Conservation (phyloP, 2,113 vertebrate species). For the Alaudala cheleensis region DNA sequence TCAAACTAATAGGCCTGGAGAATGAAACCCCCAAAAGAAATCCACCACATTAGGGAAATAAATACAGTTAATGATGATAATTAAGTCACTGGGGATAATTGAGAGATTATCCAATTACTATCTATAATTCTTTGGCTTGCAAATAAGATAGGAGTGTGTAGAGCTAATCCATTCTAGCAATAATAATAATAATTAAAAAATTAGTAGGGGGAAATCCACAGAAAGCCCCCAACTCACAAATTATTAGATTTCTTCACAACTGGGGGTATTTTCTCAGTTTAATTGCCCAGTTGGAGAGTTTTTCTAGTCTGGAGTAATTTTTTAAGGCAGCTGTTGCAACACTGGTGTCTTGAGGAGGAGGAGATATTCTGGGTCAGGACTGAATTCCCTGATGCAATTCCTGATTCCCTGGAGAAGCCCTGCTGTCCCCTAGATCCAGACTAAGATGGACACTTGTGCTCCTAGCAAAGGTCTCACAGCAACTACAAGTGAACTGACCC, state of each 20-base stretch:
- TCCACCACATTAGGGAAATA: conserved; percentile 63
- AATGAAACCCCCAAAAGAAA: conserved; percentile 61
- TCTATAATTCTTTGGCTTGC: conserved; percentile 59
- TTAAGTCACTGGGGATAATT: conserved; percentile 66
- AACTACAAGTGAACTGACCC: not conserved
- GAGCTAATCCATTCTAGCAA: conserved; percentile 15
- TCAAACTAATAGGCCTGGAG: conserved; percentile 51
- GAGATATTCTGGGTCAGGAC: not conserved
- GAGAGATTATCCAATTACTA: conserved; percentile 67
- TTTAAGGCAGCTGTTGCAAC: not conserved
- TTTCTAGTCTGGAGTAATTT: not conserved
- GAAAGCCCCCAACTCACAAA: not conserved
- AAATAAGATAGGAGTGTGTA: conserved; percentile 28
- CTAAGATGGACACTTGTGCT: not conserved
- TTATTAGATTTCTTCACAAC: not conserved
- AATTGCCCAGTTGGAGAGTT: not conserved
- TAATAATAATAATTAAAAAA: not conserved
- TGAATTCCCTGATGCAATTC: not conserved
- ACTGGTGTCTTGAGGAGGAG: not conserved
- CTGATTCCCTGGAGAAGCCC: not conserved
- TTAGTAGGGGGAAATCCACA: not conserved
- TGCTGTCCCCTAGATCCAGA: not conserved
- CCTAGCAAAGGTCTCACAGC: not conserved
- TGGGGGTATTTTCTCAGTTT: not conserved
- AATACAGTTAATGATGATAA: conserved; percentile 69